Evolutionary conservation across 2,888 invertebrate species (phyloP).

Genomic region (Dryobota labecula): DNA sequence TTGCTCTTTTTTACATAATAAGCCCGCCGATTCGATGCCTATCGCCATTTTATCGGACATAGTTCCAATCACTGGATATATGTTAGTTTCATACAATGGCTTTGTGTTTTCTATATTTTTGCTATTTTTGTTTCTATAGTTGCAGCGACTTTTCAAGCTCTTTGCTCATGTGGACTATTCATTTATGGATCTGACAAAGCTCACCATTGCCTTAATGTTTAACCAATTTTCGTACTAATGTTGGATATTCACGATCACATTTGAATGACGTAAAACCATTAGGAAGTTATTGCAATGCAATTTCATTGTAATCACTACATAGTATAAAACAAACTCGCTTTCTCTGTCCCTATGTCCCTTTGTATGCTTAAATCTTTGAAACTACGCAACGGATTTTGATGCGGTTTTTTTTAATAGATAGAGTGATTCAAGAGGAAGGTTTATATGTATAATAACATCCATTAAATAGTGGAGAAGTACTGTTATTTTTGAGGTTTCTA

Average conservation of each 20-base stretch:
- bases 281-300: too few species aligned
- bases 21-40: constrained; percentile 38
- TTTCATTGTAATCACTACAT: too few species aligned
- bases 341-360: too few species aligned
- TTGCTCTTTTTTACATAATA: too few species aligned
- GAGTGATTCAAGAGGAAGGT: too few species aligned
- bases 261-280: background rate
- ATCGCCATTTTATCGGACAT: constrained; percentile 49
- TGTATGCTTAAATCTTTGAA: too few species aligned
- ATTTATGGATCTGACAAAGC: constrained; percentile 1
- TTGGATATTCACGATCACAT: background rate
- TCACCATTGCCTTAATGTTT: background rate
- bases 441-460: too few species aligned
- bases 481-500: too few species aligned
- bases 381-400: too few species aligned
- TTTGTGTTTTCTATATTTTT: constrained; percentile 36
- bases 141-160: background rate
- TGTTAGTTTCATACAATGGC: constrained; percentile 50
- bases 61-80: constrained; percentile 53
- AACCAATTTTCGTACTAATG: background rate
- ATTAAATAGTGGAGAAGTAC: too few species aligned
- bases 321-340: too few species aligned
- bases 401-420: too few species aligned
- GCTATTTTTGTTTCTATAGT: constrained; percentile 8
- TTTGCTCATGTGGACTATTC: constrained; percentile 6